Percentiles rank a stretch among this genome's conserved stretches.
Conservation (phyloP, 2,113 vertebrate species). For the Cavia aperea region DNA sequence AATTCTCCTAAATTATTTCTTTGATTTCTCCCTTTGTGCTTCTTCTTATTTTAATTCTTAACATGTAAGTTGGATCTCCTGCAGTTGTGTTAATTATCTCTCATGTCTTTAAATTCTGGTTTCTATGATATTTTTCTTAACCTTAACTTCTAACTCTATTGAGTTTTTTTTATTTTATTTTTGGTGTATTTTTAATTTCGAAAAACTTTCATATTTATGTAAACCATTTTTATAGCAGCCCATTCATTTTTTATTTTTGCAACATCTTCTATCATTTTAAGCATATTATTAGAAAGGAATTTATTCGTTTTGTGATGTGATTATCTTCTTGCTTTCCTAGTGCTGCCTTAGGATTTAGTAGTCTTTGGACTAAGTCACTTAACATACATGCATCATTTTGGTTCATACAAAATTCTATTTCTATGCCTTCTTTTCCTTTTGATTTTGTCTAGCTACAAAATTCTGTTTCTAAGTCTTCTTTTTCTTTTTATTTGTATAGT, state of each 20-base stretch:
- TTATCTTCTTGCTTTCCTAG: background rate
- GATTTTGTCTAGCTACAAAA: background rate
- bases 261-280: background rate
- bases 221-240: background rate
- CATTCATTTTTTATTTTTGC: background rate
- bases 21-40: background rate
- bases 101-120: background rate
- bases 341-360: background rate
- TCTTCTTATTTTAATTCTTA: background rate
- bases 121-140: background rate
- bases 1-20: background rate
- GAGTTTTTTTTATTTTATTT: background rate
- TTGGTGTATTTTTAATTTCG: background rate
- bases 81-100: background rate
- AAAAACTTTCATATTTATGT: background rate
- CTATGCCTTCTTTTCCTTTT: background rate
- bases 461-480: background rate
- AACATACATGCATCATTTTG: background rate
- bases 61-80: background rate
- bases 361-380: slow-evolving; percentile 3
- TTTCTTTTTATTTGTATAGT: background rate
- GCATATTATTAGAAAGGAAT: background rate
- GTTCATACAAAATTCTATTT: background rate
- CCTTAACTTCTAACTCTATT: background rate
- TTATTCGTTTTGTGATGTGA: background rate